Base-by-base conservation (phyloP, 2,888 invertebrate species). In the Cartodere bifasciata region DNA sequence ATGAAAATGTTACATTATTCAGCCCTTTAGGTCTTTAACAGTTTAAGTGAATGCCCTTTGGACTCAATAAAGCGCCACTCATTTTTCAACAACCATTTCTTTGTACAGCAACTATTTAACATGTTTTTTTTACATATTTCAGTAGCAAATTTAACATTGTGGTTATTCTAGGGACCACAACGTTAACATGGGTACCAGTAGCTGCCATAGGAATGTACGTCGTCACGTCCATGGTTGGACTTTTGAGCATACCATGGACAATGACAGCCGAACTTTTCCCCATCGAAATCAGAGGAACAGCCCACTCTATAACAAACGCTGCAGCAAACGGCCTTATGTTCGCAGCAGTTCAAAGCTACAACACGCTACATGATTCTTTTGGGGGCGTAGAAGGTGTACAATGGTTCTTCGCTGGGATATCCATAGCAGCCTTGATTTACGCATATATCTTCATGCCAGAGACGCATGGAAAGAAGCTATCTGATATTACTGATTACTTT, bases 251-350 rank as follows among this genome's bases (percentile, higher is more conserved):
- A 13, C 72, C 72, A 1, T 72, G 72, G 72, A 72, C 71, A n/a
- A 70, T 72, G 70, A 72, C 70, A 1, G 72, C 72, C 0, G 72
- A 72, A 54, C 50, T 72, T 3, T 72, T 70, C 45, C 72, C 72
- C 1, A 60, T 68, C 2, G 69, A 71, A 39, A 71, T 72, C 23
- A 60, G 72, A 13, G 70, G 71, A 2, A 54, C 70, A 9, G 71
- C 70, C 0, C 71, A 72, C 41, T 68, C 70, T 5, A 58, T 72
- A 27, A 62, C 66, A 23, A 68, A 69, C 47, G 65, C 67, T 17
- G 56, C 67, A 40, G 72, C 69, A 2, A 70, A 71, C 44, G 40
- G 69, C 14, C 51, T 71, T 2, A 69, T 72, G 70, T 72, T 72
- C 44, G 55, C 60, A 1, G 64, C 70, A 1, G 60, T 72, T 2